phyloP scores from a whole-genome alignment of 2,797 vertebrate species.

The Scolopax bukidnonensis region DNA sequence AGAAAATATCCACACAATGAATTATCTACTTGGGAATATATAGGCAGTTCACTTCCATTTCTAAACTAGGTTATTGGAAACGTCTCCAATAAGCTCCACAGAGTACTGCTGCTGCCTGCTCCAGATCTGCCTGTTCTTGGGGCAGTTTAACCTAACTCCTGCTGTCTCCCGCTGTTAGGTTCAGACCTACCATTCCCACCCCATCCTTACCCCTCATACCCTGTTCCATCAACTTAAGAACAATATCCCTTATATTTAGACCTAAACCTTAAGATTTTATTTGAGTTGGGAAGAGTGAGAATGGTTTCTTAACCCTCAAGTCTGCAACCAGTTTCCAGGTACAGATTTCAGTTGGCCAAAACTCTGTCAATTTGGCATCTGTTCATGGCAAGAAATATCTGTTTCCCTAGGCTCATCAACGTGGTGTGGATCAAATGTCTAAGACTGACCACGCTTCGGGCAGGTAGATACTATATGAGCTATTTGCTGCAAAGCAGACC shows the following conservation, averaged over 20 bases:
- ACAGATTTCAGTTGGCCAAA: neutral
- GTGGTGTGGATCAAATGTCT: fast-evolving
- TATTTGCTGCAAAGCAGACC: neutral
- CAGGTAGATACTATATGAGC: neutral
- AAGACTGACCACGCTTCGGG: neutral
- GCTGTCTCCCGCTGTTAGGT: neutral
- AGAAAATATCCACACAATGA: neutral
- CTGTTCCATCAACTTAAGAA: neutral
- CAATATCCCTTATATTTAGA: neutral
- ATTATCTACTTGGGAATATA: neutral
- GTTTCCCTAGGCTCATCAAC: neutral
- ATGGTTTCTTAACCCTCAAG: neutral
- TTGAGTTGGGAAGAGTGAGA: neutral
- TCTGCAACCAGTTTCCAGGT: neutral
- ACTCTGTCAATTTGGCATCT: neutral
- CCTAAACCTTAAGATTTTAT: neutral
- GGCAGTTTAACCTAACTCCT: neutral
- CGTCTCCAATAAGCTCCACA: neutral
- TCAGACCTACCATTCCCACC: fast-evolving
- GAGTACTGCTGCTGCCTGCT: neutral
- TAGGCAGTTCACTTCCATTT: neutral
- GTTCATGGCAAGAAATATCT: neutral
- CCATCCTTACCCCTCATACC: fast-evolving
- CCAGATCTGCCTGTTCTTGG: neutral
- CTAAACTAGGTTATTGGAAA: neutral